Base-by-base conservation (phyloP, 2,113 vertebrate genomes). In the Cephalopholis sonnerati region DNA sequence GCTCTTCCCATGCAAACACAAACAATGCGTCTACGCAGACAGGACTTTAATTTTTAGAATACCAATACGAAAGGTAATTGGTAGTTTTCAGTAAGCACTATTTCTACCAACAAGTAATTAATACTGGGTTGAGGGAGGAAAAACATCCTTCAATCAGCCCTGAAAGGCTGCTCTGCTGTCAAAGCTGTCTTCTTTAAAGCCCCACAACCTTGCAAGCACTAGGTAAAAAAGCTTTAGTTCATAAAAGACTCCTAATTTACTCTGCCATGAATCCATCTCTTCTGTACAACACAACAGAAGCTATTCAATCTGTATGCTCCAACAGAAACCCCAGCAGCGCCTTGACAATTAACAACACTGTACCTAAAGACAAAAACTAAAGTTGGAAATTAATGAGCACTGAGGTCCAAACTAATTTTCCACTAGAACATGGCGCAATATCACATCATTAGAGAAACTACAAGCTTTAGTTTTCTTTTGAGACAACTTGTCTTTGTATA, bases 401-500 rank as follows among this genome's bases (percentile, higher is more conserved):
- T 10, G 48, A 51, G 50, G 44, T 76, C 17, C 25, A 22, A 55
- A 65, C 44, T 3, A 27, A 76, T 65, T 39, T 54, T 65, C 48
- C 32, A 44, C 11, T 50, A 22, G n/a, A n/a, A 4, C 74, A 20
- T 5, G 41, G 29, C 9, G 1, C 15, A 63, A 24, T 12, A 51
- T 17, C 44, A 63, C 58, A 61, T 44, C 7, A 0, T 36, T 0
- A 7, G 25, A 7, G 39, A 36, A 57, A 65, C 59, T 22, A 58
- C 9, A 27, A n/a, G 41, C 25, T 12, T 46, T 18, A 4, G 2
- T 58, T 36, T 73, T 44, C 59, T 48, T 75, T 75, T 20, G 24
- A 25, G 32, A 75, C 44, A 71, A 54, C 20, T 18, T 73, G 74
- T 61, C 24, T 76, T 51, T 67, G 15, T 32, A 53, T 67, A 32